Evolutionary conservation across 2,888 invertebrate species (phyloP).

Genomic region (Belgica antarctica): DNA sequence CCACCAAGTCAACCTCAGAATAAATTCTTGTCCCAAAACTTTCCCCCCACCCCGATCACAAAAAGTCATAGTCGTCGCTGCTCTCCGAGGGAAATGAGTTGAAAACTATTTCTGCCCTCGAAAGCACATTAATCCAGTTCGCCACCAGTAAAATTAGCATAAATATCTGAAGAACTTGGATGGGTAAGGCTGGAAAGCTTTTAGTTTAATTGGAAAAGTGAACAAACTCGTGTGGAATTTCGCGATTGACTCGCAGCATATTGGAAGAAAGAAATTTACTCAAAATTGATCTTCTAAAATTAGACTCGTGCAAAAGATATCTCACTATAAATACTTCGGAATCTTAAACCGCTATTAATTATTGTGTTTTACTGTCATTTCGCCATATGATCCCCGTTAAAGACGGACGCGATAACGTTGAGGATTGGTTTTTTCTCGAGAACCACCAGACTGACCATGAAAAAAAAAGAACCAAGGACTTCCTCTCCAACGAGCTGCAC

Average conservation of each 20-base stretch:
- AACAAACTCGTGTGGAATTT: not conserved
- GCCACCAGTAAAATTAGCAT: not conserved
- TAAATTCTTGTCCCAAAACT: not conserved
- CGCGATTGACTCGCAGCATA: not conserved
- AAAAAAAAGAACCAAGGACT: slow-evolving; percentile 24
- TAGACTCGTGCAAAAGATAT: slow-evolving; percentile 18
- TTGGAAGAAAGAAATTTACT: not conserved
- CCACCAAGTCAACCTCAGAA: too few relatives aligned
- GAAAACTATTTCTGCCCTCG: not conserved
- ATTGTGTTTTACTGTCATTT: not conserved
- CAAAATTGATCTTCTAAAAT: slow-evolving; percentile 8
- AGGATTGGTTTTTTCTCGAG: slow-evolving; percentile 30
- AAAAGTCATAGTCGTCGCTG: not conserved
- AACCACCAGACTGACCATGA: not conserved
- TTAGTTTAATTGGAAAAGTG: slow-evolving; percentile 11
- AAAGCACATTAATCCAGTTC: not conserved
- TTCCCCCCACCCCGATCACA: not conserved
- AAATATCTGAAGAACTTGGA: not conserved
- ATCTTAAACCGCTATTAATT: not conserved
- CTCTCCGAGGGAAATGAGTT: not conserved
- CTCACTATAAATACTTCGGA: not conserved
- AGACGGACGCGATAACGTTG: slow-evolving; percentile 7
- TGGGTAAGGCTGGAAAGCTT: slow-evolving; percentile 30
- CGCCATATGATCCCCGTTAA: not conserved
- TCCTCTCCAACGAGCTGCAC: slow-evolving; percentile 53